phyloP scores from a whole-genome alignment of 2,797 vertebrate species.

The Triplophysa bombifrons region DNA sequence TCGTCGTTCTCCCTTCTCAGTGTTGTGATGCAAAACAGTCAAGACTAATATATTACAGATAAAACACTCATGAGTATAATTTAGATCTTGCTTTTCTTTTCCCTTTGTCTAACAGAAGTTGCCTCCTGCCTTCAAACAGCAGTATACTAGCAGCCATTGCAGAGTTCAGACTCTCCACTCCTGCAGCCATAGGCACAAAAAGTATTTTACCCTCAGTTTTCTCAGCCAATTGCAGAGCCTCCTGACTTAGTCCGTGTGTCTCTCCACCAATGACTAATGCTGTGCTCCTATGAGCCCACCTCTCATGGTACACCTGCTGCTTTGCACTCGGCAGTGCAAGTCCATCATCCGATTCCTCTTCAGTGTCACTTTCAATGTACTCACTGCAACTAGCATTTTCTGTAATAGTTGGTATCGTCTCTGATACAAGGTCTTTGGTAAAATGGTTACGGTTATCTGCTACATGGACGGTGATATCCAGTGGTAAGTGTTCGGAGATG shows the following conservation, averaged over 20 bases:
- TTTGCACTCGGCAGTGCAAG: conserved; percentile 67
- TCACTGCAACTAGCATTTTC: conserved; percentile 67
- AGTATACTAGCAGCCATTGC: conserved; percentile 90
- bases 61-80: not conserved
- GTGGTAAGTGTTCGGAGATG: conserved; percentile 75
- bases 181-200: conserved; percentile 81
- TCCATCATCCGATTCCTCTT: conserved; percentile 57
- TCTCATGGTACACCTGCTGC: conserved; percentile 76
- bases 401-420: conserved; percentile 56
- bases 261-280: conserved; percentile 91
- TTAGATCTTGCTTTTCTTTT: conserved; percentile 44
- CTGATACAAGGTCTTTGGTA: accelerated
- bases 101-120: conserved; percentile 69
- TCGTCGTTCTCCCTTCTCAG: not conserved
- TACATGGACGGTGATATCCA: conserved; percentile 74
- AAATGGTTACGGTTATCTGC: conserved; percentile 75
- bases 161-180: conserved; percentile 88
- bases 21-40: not conserved
- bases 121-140: conserved; percentile 90
- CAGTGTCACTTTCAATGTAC: conserved; percentile 61
- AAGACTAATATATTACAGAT: not conserved
- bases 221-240: conserved; percentile 78
- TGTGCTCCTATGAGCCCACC: conserved; percentile 78
- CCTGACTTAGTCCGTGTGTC: conserved; percentile 81
- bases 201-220: conserved; percentile 79